Conservation (phyloP, 1,140 invertebrate genomes). For the Zaprionus camerounensis region DNA sequence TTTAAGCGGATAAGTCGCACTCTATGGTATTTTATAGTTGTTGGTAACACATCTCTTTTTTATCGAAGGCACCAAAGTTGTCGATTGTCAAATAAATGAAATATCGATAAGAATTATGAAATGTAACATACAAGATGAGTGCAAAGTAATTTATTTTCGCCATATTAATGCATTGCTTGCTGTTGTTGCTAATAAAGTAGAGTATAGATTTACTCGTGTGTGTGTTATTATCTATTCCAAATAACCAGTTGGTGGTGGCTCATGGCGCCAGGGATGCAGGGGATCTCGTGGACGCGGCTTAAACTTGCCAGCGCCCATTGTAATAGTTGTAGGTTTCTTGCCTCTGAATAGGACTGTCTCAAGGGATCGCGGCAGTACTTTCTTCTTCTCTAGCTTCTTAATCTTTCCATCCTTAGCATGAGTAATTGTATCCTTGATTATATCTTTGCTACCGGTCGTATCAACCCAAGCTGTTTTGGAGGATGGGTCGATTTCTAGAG, state of each 20-base stretch:
- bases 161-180: no score
- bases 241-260: slow-evolving; percentile 41
- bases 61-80: no score
- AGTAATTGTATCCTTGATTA: neutral
- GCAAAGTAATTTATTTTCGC: no score
- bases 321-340: slow-evolving; percentile 51
- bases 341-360: slow-evolving; percentile 63
- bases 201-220: neutral
- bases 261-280: slow-evolving; percentile 20
- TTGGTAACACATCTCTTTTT: no score
- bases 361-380: slow-evolving; percentile 66
- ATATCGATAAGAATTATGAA: no score
- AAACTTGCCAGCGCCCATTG: slow-evolving; percentile 58
- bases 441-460: neutral
- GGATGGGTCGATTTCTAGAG: slow-evolving; percentile 11
- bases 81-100: no score
- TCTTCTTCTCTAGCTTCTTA: slow-evolving; percentile 23
- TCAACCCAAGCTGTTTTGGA: slow-evolving; percentile 22
- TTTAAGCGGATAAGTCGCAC: no score
- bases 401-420: neutral
- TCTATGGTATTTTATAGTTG: no score
- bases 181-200: neutral
- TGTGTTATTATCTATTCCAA: slow-evolving; percentile 49
- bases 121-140: no score
- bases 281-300: slow-evolving; percentile 52